These are phyloP conservation scores for Drosophila yooni DNA, from an alignment of 2,888 invertebrate genomes.

Conservation along the genomic window DNA sequence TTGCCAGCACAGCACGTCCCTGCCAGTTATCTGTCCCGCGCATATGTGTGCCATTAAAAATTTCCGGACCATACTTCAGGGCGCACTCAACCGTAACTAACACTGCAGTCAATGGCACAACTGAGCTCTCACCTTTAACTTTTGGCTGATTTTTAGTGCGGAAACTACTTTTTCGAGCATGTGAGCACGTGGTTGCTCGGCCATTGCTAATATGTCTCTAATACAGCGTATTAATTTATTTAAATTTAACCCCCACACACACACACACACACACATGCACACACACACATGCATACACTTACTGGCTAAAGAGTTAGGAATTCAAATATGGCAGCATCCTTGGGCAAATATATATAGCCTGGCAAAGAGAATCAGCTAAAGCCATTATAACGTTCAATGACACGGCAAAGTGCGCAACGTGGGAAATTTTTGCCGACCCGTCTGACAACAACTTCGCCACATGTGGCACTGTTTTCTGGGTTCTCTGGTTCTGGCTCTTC, in stretches of 20 bases:
- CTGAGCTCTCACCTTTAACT: constrained; percentile 72
- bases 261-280: constrained; percentile 4
- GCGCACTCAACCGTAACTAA: constrained; percentile 60
- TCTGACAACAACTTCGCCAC: constrained; percentile 39
- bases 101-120: constrained; percentile 38
- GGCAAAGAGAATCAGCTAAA: constrained; percentile 49
- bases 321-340: constrained; percentile 40
- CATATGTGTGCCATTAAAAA: constrained; percentile 30
- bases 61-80: constrained; percentile 30
- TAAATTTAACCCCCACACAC: constrained; percentile 59
- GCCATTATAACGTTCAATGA: constrained; percentile 78
- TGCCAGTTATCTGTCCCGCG: constrained; percentile 11
- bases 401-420: constrained; percentile 73
- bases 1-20: constrained; percentile 35
- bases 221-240: constrained; percentile 79
- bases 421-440: constrained; percentile 51
- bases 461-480: constrained; percentile 45
- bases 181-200: constrained; percentile 7
- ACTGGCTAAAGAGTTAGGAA: constrained; percentile 12
- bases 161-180: constrained; percentile 33
- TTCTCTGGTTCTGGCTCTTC: constrained; percentile 33
- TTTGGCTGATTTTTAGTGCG: constrained; percentile 63
- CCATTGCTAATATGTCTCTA: constrained; percentile 73
- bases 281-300: neutral
- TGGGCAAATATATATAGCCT: constrained; percentile 20